Evolutionary conservation across 1,140 invertebrate genomes (phyloP).

Genomic region (Zaprionus inermis): DNA sequence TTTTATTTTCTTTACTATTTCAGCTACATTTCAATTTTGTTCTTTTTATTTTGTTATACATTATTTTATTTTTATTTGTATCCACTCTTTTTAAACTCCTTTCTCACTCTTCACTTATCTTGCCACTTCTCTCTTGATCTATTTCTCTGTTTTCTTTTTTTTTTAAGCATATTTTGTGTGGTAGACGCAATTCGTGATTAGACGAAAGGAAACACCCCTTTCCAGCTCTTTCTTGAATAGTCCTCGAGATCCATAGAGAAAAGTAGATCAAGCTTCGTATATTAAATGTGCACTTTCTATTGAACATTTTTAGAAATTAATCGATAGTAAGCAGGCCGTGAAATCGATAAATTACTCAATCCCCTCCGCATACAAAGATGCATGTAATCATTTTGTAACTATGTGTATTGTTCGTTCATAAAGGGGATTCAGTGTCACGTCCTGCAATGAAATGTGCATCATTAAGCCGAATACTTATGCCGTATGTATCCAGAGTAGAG

Average conservation of each 20-base stretch:
- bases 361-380: background rate
- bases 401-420: background rate
- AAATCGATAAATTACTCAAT: background rate
- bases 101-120: constrained; percentile 27
- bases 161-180: constrained; percentile 69
- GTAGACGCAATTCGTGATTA: constrained; percentile 45
- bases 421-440: background rate
- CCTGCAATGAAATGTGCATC: background rate
- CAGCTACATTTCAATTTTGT: constrained; percentile 62
- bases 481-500: background rate
- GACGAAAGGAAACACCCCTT: too few species aligned
- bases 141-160: constrained; percentile 38
- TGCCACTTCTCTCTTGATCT: constrained; percentile 19
- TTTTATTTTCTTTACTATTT: constrained; percentile 72
- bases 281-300: too few species aligned
- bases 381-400: constrained; percentile 2
- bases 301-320: background rate
- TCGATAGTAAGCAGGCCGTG: background rate
- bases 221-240: background rate
- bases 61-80: background rate
- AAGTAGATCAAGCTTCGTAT: too few species aligned
- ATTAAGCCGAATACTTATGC: background rate
- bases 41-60: constrained; percentile 11
- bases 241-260: too few species aligned
- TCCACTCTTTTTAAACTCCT: constrained; percentile 21